Percentiles rank a stretch among this genome's conserved stretches.
Evolutionary conservation across 2,888 invertebrate species (phyloP).

Genomic region (Drosophila fungiperda): DNA sequence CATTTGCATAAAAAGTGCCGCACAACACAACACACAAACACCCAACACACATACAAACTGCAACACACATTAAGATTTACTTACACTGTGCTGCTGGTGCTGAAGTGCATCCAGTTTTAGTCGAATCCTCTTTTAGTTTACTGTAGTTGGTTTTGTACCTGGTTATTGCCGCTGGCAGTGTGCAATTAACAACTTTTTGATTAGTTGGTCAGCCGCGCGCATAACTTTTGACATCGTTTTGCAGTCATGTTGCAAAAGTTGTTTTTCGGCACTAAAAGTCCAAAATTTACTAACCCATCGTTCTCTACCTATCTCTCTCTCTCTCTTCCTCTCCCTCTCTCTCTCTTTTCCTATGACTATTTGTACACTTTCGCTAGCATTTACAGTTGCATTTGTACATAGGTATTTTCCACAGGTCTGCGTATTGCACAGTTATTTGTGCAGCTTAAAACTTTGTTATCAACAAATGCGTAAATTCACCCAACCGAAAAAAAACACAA

Average conservation of each 20-base stretch:
- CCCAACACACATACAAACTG: neutral
- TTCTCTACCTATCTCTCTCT: neutral
- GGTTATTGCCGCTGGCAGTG: slow-evolving; percentile 62
- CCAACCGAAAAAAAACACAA: slow-evolving; percentile 63
- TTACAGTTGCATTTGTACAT: slow-evolving; percentile 21
- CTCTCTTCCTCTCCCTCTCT: neutral
- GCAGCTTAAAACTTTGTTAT: slow-evolving; percentile 76
- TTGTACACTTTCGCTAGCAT: slow-evolving; percentile 40
- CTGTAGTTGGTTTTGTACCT: slow-evolving; percentile 1
- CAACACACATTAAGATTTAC: neutral
- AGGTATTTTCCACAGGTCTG: slow-evolving; percentile 26
- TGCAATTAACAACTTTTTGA: slow-evolving; percentile 74
- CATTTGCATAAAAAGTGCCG: slow-evolving; percentile 45
- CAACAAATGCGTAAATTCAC: slow-evolving; percentile 78
- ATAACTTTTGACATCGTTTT: slow-evolving; percentile 71
- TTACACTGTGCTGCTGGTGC: slow-evolving; percentile 1
- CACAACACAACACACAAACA: slow-evolving; percentile 3
- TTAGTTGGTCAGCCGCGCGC: slow-evolving; percentile 74
- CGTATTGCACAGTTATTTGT: slow-evolving; percentile 63
- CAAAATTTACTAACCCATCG: slow-evolving; percentile 50
- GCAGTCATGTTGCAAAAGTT: slow-evolving; percentile 51
- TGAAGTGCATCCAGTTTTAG: slow-evolving; percentile 2
- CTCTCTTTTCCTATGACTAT: neutral
- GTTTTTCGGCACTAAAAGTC: slow-evolving; percentile 45
- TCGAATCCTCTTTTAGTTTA: neutral